phyloP scores from a whole-genome alignment of 2,888 invertebrate species.

The Sphinx pinastri region DNA sequence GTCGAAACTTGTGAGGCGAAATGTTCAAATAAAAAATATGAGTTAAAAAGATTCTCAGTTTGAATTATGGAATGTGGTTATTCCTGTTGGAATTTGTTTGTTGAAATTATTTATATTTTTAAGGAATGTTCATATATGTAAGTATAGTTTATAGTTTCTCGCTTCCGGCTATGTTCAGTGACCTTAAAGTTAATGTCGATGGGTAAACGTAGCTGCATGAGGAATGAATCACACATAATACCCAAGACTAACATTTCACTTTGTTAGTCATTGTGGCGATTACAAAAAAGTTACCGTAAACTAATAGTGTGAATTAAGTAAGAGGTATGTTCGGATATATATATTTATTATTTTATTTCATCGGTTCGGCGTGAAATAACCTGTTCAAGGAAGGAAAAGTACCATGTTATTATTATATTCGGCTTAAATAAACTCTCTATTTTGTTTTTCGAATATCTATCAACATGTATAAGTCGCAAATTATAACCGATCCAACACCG shows the following conservation, averaged over 20 bases:
- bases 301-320: background rate
- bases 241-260: conserved; percentile 17
- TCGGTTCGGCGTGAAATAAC: background rate
- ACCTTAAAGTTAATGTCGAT: conserved; percentile 18
- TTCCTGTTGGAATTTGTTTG: too few species aligned
- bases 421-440: too few species aligned
- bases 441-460: too few species aligned
- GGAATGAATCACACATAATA: conserved; percentile 18
- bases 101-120: background rate
- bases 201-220: conserved; percentile 10
- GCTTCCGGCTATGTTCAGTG: conserved; percentile 15
- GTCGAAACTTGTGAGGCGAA: background rate
- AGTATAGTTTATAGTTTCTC: background rate
- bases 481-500: too few species aligned
- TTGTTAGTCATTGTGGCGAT: background rate
- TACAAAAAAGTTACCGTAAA: background rate
- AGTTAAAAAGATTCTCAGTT: background rate
- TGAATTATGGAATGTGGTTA: background rate
- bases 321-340: background rate
- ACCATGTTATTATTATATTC: background rate
- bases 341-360: background rate
- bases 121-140: background rate
- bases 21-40: background rate
- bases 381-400: background rate
- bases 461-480: too few species aligned